Conservation (phyloP, 2,113 vertebrate genomes). For the Amblyopsis rosae region DNA sequence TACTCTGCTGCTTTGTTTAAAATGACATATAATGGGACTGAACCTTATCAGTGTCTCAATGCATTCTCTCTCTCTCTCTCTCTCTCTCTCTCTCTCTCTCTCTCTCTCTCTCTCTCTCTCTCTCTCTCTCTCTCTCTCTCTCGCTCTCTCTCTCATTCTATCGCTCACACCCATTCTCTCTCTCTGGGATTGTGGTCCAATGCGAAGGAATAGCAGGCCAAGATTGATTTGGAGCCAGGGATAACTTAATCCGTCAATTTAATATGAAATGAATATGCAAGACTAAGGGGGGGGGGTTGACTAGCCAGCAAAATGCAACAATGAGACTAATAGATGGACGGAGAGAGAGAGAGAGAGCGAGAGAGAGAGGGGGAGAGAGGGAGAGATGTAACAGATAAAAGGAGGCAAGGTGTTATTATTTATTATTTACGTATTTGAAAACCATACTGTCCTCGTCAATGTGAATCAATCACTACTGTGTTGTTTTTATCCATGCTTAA, state of each 20-base stretch:
- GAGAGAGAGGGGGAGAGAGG: constrained; percentile 1
- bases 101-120: constrained; percentile 13
- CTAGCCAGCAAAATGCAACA: constrained; percentile 67
- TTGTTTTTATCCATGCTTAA: constrained; percentile 39
- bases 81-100: constrained; percentile 18
- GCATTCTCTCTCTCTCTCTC: constrained; percentile 72
- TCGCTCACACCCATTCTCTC: constrained; percentile 8
- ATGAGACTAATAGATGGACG: constrained; percentile 67
- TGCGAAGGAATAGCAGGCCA: constrained; percentile 83
- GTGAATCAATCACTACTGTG: constrained; percentile 40
- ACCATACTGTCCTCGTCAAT: constrained; percentile 31
- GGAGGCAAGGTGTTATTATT: constrained; percentile 32
- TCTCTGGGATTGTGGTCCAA: constrained; percentile 77
- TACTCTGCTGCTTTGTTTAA: constrained; percentile 91
- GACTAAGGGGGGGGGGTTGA: constrained; percentile 44
- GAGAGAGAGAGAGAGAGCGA: not conserved
- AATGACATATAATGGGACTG: constrained; percentile 94
- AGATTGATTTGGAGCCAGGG: constrained; percentile 89
- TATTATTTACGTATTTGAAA: constrained; percentile 38
- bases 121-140: constrained; percentile 27
- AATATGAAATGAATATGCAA: constrained; percentile 93
- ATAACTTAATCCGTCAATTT: constrained; percentile 98
- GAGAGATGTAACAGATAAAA: constrained; percentile 23
- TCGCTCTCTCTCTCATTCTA: constrained; percentile 15
- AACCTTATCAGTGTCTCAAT: constrained; percentile 93